Conservation (phyloP, 2,888 invertebrate genomes). For the Tanypteryx hageni region DNA sequence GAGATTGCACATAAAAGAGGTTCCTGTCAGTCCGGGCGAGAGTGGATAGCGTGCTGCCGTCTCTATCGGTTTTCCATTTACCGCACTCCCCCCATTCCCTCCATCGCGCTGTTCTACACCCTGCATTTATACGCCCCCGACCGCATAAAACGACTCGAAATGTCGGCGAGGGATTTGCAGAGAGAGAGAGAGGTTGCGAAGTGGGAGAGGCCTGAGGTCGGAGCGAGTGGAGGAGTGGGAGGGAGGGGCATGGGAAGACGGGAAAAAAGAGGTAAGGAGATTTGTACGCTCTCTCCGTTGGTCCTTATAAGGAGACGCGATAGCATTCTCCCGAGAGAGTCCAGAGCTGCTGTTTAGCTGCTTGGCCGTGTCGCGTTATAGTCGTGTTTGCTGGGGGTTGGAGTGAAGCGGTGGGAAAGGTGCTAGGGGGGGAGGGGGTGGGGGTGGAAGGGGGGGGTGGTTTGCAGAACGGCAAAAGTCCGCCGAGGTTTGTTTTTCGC, state of each 20-base stretch:
- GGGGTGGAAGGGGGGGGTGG: no score
- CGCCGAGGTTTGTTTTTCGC: no score
- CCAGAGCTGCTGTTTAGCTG: not conserved
- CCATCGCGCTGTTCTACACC: not conserved
- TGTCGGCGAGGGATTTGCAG: no score
- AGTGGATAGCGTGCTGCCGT: not conserved
- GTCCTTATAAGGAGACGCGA: conserved; percentile 37
- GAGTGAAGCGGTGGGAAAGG: no score
- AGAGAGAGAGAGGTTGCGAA: no score
- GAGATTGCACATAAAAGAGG: no score
- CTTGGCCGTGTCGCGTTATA: not conserved
- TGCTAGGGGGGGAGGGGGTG: no score
- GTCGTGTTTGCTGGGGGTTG: no score
- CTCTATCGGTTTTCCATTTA: not conserved
- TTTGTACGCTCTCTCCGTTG: conserved; percentile 34
- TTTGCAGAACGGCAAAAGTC: no score
- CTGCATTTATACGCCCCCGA: not conserved
- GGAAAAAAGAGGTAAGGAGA: not conserved
- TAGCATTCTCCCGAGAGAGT: not conserved
- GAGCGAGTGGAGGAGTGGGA: not conserved
- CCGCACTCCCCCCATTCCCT: not conserved
- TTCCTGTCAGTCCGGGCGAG: not conserved
- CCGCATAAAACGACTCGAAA: not conserved
- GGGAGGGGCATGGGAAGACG: not conserved
- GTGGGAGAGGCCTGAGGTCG: no score